Evolutionary conservation across 2,113 vertebrate species (phyloP), one percentile per base, ranked within the genome.

Genomic region (Channa maculata): DNA sequence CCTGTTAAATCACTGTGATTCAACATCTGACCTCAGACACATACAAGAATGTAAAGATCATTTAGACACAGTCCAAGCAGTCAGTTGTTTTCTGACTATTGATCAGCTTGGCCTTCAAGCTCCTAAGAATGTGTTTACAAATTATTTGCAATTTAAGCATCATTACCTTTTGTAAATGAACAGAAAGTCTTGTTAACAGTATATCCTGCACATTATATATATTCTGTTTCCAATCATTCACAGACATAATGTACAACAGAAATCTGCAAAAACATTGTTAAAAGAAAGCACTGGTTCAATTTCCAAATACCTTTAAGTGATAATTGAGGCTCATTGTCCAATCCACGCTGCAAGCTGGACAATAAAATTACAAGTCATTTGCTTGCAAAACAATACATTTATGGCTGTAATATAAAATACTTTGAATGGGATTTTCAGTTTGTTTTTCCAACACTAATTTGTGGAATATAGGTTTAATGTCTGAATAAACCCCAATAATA

Each of bases 221-320:
- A 7, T 1, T 55, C 5, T 5, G 34, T 5, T 69, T 58, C 65
- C 7, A 4, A 9, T 69, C 34, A 46, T 43, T 71, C 65, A 64
- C 46, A 60, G 53, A 33, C 34, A 52, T 41, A 50, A 80, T 50
- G 53, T 5, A 36, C 11, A 71, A 66, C 34, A 51, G 59, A 71
- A 67, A 37, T 66, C 69, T 52, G 57, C 50, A 62, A 68, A 24
- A 70, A 48, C 0, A 24, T 50, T 10, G 49, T n/a, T 13, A 8
- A 41, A 41, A 41, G 4, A 41, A 41, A 41, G 39, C 6, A 5
- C 2, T 41, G 4, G 39, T 41, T 41, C 4, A 41, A 5, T 63
- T 55, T 37, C 66, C 52, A 71, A 12, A 62, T 36, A 24, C 24
- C 1, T 24, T 24, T 24, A 24, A 24, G 24, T 24, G 24, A 24